Base-by-base conservation (phyloP, 1,140 invertebrate species). In the Drosophila suzukii region DNA sequence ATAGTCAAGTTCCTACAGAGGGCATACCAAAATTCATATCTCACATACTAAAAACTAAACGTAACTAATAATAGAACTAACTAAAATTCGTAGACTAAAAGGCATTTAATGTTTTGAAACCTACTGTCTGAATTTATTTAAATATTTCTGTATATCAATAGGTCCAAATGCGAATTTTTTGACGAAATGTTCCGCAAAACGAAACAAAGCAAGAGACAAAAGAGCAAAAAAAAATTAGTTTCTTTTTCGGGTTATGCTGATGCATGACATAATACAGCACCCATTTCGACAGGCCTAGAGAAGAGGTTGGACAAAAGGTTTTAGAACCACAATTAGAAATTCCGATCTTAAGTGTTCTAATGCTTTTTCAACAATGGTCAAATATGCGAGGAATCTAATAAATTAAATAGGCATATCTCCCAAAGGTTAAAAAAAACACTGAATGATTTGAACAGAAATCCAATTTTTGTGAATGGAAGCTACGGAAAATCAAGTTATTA, bases 391-490 rank as follows among this genome's bases (percentile, higher is more conserved):
- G 8, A 36, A 12, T 20, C 15, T 17, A 38, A 47, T 36, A 39
- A 38, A 59, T 38, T 24, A 15, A 43, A 39, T 32, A 53, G 11
- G 36, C 49, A 20, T 27, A 79, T 39, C 44, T 39, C 7, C 36
- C 27, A 75, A 73, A 55, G 67, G 49, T 73, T 34, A 66, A 70
- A 49, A 56, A 41, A 24, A 39, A 57, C n/a, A n/a, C 27, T 71
- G 65, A 71, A 57, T 71, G 67, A 17, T 30, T 8, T 15, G 8
- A n/a, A 7, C 10, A 30, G 41, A 12, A 30, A 11, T 12, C 7
- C n/a, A 27, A 36, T 50, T 50, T 71, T 58, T 72, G 68, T 72
- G 65, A 72, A 72, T 72, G 68, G 47, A 13, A n/a, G 11, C 4
- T 6, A 5, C 5, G 7, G 2, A 1, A 43, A 24, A 63, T 43